Evolutionary conservation across 2,797 vertebrate genomes (phyloP), one percentile per base, ranked within the genome.

Genomic region (Darevskia nairensis): DNA sequence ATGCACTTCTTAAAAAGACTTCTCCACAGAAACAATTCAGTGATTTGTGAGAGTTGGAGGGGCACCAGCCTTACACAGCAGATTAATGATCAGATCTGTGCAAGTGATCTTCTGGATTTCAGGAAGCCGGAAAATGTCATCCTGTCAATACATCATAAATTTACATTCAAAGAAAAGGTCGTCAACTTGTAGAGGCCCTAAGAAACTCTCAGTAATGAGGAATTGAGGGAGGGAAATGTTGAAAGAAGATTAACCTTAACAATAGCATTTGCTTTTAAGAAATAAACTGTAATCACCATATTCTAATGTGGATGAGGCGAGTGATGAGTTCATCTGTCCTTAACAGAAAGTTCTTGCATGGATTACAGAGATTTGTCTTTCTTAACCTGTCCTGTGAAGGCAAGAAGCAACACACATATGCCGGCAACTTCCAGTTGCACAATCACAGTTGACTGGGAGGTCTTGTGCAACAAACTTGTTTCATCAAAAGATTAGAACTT

Each of bases 1-100:
- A 86, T 84, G 90, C 90, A 39, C 88, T 50, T 87, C 85, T 72
- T 80, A 93, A 95, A 94, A 95, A 93, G 76, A 79, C 84, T 90
- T 81, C 68, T 82, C 84, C 92, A 91, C 94, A 84, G 91, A 91
- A 46, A 89, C 9, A 86, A 88, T 88, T 85, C 86, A 94, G 84
- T 84, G n/a, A 39, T 91, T 86, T 35, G 46, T 23, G 21, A 64
- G 61, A 64, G 6, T 64, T 64, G 61, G 84, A 86, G 46, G 71
- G 92, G 88, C 88, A 83, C 44, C 27, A 0, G 55, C 79, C 72
- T 84, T 15, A 84, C 92, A 86, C 29, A 80, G 82, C 41, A 77
- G 8, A 29, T 9, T 80, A 75, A 90, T 89, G 79, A 93, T 90
- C 80, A 86, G 89, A 88, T 82, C 74, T 80, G 71, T 85, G 23